Evolutionary conservation across 2,888 invertebrate species (phyloP).

Genomic region (Lottia scabra): DNA sequence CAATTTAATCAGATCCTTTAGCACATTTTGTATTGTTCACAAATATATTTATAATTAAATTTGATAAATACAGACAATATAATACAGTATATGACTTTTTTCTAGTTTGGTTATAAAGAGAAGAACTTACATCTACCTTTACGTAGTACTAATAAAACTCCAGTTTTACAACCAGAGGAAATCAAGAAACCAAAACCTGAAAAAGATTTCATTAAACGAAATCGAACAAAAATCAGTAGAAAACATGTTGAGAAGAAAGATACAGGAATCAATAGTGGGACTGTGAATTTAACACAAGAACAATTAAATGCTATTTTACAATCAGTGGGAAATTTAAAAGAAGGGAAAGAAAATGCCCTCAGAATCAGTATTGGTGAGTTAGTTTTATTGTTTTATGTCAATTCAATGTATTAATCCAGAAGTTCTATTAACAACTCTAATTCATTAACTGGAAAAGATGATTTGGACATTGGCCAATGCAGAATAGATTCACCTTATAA

Average conservation of each 20-base stretch:
- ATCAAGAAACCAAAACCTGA: slow-evolving; percentile 43
- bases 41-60: too few relatives aligned
- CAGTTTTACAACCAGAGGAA: slow-evolving; percentile 20
- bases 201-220: slow-evolving; percentile 51
- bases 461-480: too few relatives aligned
- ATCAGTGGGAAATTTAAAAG: slow-evolving; percentile 50
- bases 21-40: too few relatives aligned
- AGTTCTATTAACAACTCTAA: too few relatives aligned
- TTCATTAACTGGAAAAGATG: too few relatives aligned
- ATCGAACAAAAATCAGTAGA: slow-evolving; percentile 33
- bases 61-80: not conserved
- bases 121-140: slow-evolving; percentile 46
- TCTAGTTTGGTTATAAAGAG: slow-evolving; percentile 55
- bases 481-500: too few relatives aligned
- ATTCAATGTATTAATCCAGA: not conserved
- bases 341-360: slow-evolving; percentile 48
- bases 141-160: slow-evolving; percentile 32
- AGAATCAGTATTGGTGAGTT: slow-evolving; percentile 55
- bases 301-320: slow-evolving; percentile 59
- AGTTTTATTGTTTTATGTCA: too few relatives aligned
- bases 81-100: not conserved
- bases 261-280: slow-evolving; percentile 31
- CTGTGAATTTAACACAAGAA: slow-evolving; percentile 60
- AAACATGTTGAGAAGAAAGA: slow-evolving; percentile 11
- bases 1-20: too few relatives aligned